phyloP scores from a whole-genome alignment of 2,797 vertebrate species.

The Enteromius anoplus region DNA sequence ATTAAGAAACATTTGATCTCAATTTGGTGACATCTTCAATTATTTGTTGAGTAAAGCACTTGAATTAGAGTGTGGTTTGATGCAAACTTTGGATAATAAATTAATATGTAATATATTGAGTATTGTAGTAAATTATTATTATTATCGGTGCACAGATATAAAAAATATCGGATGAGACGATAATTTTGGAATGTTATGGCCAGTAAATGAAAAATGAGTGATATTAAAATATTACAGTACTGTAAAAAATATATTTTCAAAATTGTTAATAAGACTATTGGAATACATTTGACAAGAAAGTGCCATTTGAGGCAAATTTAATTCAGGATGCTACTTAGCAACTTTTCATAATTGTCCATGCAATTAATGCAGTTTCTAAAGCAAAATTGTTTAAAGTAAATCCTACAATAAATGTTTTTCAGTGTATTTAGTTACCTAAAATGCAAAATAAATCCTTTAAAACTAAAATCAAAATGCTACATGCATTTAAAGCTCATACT shows the following conservation, averaged over 20 bases:
- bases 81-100: background rate
- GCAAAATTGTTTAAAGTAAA: no score
- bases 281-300: background rate
- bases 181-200: background rate
- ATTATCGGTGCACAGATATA: background rate
- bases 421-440: background rate
- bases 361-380: background rate
- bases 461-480: background rate
- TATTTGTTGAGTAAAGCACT: background rate
- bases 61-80: background rate
- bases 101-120: background rate
- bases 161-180: background rate
- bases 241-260: background rate
- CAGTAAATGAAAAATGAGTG: background rate
- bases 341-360: background rate
- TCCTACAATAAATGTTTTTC: background rate
- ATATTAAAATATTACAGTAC: background rate
- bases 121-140: no score
- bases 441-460: no score
- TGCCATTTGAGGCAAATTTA: background rate
- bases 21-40: background rate
- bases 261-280: background rate
- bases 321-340: background rate
- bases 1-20: background rate
- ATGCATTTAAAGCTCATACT: background rate